These are phyloP conservation scores for Pteronura brasiliensis DNA, from an alignment of 2,113 vertebrate species.

Conservation along the genomic window DNA sequence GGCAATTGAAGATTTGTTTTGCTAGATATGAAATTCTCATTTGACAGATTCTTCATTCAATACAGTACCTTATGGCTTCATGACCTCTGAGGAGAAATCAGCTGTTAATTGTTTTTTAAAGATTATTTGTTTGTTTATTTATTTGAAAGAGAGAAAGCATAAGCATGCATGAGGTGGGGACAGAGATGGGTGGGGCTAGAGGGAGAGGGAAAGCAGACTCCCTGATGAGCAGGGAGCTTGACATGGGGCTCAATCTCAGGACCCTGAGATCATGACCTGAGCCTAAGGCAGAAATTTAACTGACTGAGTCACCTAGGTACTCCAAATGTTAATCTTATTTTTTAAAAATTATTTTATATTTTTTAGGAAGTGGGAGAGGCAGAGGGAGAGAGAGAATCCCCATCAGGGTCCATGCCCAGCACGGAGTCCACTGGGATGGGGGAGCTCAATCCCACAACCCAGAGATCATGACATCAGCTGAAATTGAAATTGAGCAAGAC, in stretches of 20 bases:
- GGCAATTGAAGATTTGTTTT: not conserved
- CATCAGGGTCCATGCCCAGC: not conserved
- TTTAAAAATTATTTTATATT: not conserved
- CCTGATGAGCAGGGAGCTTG: not conserved
- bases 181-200: not conserved
- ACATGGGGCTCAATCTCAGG: not conserved
- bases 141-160: too few species aligned
- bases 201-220: not conserved
- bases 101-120: not conserved
- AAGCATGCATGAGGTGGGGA: not conserved
- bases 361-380: not conserved
- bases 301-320: not conserved
- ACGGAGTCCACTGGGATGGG: not conserved
- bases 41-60: not conserved
- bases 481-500: not conserved
- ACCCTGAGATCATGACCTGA: not conserved
- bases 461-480: not conserved
- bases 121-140: not conserved
- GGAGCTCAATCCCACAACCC: not conserved
- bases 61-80: not conserved
- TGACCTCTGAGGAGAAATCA: not conserved
- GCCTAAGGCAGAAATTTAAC: not conserved
- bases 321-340: not conserved
- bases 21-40: not conserved
- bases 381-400: not conserved